Conservation (phyloP, 2,113 vertebrate species). For the Petromus typicus region DNA sequence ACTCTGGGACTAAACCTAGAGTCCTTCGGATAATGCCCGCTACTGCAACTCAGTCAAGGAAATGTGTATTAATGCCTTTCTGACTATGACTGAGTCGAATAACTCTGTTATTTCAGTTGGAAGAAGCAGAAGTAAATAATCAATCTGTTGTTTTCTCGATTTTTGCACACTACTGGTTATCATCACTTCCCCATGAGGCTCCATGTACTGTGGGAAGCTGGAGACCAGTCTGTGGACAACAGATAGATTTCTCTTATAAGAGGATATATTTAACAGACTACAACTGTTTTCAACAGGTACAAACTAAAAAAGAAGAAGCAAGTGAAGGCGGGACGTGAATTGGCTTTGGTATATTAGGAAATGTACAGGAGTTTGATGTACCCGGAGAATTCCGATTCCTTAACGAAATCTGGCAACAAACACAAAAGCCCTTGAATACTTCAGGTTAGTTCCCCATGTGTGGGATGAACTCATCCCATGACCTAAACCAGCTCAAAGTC, state of each 20-base stretch:
- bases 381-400: neutral
- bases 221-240: neutral
- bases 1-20: neutral
- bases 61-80: neutral
- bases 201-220: neutral
- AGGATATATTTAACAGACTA: neutral
- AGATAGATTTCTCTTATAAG: neutral
- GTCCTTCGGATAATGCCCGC: neutral
- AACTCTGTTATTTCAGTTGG: neutral
- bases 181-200: neutral
- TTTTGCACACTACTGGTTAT: neutral
- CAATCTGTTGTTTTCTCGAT: neutral
- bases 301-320: conserved; percentile 22
- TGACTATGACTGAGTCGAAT: neutral
- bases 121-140: conserved; percentile 10
- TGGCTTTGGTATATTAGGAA: neutral
- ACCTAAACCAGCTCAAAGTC: neutral
- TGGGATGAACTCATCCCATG: neutral
- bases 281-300: conserved; percentile 4
- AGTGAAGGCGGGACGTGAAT: neutral
- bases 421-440: neutral
- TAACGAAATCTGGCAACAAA: conserved; percentile 14
- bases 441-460: neutral
- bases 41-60: neutral
- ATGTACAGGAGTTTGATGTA: neutral